A percentile compares a stretch with the other conserved stretches of the same genome.
phyloP scores from a whole-genome alignment of 2,797 vertebrate genomes.

The Pangasius sanitwongsei region DNA sequence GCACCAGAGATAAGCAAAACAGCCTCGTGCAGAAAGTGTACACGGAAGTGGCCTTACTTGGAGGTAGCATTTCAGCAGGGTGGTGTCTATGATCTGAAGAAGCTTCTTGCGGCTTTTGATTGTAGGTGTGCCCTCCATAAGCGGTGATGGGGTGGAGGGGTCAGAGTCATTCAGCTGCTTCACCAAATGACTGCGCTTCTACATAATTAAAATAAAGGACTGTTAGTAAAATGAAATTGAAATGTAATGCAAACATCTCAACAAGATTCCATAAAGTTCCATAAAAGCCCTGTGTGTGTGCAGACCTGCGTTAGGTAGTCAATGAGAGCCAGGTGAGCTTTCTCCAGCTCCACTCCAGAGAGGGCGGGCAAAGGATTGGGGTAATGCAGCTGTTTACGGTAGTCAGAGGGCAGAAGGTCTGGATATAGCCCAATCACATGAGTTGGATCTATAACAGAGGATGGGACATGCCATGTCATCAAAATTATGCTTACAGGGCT shows the following conservation, averaged over 20 bases:
- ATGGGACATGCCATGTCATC: conserved; percentile 61
- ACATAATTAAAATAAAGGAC: conserved; percentile 16
- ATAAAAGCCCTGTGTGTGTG: background rate
- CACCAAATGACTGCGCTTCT: conserved; percentile 97
- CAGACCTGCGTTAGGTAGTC: conserved; percentile 96
- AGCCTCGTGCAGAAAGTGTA: background rate
- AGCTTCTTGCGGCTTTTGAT: conserved; percentile 98
- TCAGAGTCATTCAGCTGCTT: conserved; percentile 95
- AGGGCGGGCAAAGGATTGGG: conserved; percentile 91
- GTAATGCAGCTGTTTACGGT: conserved; percentile 96
- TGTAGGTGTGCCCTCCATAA: conserved; percentile 96
- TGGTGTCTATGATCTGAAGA: conserved; percentile 97
- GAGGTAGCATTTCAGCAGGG: conserved; percentile 94
- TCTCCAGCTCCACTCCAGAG: conserved; percentile 92
- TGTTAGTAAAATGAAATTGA: background rate
- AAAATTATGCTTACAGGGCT: background rate
- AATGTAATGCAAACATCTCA: background rate
- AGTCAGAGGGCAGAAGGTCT: conserved; percentile 93
- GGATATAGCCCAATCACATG: conserved; percentile 98
- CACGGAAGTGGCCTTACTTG: conserved; percentile 78
- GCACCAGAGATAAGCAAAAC: background rate
- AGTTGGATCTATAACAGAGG: conserved; percentile 87
- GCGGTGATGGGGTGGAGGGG: conserved; percentile 91
- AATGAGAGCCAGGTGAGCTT: conserved; percentile 96
- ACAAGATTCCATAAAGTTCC: background rate